phyloP scores from a whole-genome alignment of 2,797 vertebrate species.

The Heliangelus exortis region DNA sequence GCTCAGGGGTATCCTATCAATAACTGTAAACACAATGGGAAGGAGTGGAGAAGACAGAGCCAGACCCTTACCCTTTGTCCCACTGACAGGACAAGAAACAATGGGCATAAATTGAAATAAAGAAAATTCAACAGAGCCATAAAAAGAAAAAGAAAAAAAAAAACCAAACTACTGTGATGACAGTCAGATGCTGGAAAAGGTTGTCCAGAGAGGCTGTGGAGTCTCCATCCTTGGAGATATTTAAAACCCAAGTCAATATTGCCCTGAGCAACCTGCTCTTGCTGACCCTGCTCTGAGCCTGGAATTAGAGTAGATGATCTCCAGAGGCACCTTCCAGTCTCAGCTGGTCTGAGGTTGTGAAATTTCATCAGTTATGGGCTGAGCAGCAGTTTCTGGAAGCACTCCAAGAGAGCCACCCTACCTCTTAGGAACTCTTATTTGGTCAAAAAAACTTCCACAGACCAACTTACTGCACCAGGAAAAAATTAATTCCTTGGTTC shows the following conservation, averaged over 20 bases:
- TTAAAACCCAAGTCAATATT: background rate
- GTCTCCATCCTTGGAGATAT: background rate
- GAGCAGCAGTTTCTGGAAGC: conserved; percentile 12
- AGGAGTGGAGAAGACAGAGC: background rate
- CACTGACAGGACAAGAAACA: background rate
- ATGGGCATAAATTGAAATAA: background rate
- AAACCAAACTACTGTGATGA: background rate
- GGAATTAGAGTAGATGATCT: conserved; percentile 34
- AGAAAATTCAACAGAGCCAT: background rate
- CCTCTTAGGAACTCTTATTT: background rate
- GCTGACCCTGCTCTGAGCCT: background rate
- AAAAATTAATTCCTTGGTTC: background rate
- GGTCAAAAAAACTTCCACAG: background rate
- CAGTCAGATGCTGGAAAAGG: background rate
- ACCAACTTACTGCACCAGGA: background rate
- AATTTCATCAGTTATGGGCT: conserved; percentile 38
- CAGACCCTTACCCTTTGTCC: background rate
- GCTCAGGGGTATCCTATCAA: background rate
- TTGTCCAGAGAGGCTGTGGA: background rate
- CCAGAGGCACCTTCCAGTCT: background rate
- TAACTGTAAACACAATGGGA: background rate
- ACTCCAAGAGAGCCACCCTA: conserved; percentile 23
- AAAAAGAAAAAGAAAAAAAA: background rate
- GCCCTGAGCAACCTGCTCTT: background rate
- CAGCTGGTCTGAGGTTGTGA: background rate